Percentiles rank a stretch among this genome's conserved stretches.
phyloP scores from a whole-genome alignment of 1,140 invertebrate genomes.

The Trichogramma pretiosum region DNA sequence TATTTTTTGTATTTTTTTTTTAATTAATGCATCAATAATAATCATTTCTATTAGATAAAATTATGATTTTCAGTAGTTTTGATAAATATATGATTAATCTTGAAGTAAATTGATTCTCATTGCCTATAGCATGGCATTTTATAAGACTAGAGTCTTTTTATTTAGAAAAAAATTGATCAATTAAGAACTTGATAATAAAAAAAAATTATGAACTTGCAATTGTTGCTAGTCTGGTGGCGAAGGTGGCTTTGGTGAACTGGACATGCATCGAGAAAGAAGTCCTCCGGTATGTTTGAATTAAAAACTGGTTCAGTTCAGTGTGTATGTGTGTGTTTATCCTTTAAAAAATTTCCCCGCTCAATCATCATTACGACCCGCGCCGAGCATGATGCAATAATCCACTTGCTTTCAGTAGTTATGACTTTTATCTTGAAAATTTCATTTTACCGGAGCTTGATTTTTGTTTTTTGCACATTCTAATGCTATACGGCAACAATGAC shows the following conservation, averaged over 20 bases:
- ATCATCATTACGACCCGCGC: neutral
- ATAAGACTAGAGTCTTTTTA: too few relatives aligned
- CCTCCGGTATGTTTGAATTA: slow-evolving; percentile 38
- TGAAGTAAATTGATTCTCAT: too few relatives aligned
- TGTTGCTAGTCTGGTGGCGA: slow-evolving; percentile 41
- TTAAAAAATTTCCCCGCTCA: neutral
- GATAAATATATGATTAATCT: neutral
- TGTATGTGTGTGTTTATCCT: neutral
- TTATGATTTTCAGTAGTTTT: neutral
- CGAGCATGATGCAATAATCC: slow-evolving; percentile 2
- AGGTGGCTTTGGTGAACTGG: slow-evolving; percentile 41
- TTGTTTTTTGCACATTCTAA: too few relatives aligned
- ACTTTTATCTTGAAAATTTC: too few relatives aligned
- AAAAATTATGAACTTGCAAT: slow-evolving; percentile 20
- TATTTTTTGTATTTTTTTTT: neutral
- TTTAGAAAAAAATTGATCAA: too few relatives aligned
- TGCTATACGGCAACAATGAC: too few relatives aligned
- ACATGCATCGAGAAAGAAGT: slow-evolving; percentile 39
- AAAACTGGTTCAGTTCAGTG: too few relatives aligned
- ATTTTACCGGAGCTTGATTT: too few relatives aligned
- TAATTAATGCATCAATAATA: neutral
- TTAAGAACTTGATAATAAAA: too few relatives aligned
- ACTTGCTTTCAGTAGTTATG: too few relatives aligned
- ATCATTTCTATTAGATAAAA: neutral
- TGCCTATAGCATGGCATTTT: too few relatives aligned